Evolutionary conservation across 2,888 invertebrate genomes (phyloP), one percentile per base, ranked within the genome.

Genomic region (Uloborus plumipes): DNA sequence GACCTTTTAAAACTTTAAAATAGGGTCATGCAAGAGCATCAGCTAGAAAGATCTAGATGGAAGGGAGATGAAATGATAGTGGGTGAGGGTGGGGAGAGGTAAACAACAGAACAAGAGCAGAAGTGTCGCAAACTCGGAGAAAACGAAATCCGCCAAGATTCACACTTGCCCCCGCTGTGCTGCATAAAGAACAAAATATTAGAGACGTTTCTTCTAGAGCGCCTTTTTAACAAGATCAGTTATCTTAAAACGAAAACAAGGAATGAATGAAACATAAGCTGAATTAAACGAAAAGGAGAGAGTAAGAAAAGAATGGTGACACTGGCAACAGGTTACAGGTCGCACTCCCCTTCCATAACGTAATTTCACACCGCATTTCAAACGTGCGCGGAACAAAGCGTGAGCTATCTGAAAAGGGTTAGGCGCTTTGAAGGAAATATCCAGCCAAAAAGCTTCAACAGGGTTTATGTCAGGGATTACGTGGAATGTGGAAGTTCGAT

Each of bases 401-500:
- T 31, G 15, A 31, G 13, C 31, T 18, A 39, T 39, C 39, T 62
- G 62, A 31, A 62, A 64, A 20, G 49, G 39, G 62, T 15, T 39
- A 39, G 39, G 26, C n/a, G 26, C 39, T 31, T 62, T 62, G n/a
- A 31, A 64, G 49, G 47, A 47, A 64, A 64, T n/a, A 47, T 11
- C 47, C 47, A 47, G 47, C 47, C n/a, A 18, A 47, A 4, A 64
- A 47, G 47, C 18, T 49, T 64, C 39, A 64, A 47, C 64, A 64
- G 11, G 49, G 64, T 47, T 39, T 39, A 64, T 64, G n/a, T 47
- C 64, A 47, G 39, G 22, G 31, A 31, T 62, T 62, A 31, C 16
- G 31, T n/a, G 62, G 62, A 26, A 62, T 62, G 31, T 62, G 16
- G 31, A 39, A 31, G 62, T 62, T 62, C 62, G 62, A 62, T n/a